Evolutionary conservation across 2,113 vertebrate genomes (phyloP).

Genomic region (Daphoenositta chrysoptera): DNA sequence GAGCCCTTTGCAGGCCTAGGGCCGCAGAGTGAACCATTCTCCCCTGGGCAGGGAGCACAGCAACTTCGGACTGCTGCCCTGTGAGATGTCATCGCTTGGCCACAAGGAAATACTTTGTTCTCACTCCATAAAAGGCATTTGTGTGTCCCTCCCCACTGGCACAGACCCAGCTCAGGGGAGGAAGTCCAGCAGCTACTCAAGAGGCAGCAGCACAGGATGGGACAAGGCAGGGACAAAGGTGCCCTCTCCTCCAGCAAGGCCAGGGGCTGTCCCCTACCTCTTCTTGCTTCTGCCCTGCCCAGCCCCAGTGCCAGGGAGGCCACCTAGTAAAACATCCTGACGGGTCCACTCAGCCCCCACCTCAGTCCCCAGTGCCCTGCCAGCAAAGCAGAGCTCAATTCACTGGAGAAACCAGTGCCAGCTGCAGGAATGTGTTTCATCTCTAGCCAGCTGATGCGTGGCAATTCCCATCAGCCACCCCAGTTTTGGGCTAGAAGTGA

Average conservation of each 20-base stretch:
- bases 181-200: not conserved
- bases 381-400: not conserved
- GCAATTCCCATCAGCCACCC: not conserved
- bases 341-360: not conserved
- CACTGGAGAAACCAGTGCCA: not conserved
- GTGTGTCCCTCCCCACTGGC: not conserved
- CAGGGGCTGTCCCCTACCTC: not conserved
- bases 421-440: not conserved
- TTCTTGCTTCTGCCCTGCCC: not conserved
- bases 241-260: not conserved
- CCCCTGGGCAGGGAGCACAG: not conserved
- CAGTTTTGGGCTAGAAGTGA: not conserved
- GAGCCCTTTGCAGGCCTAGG: not conserved
- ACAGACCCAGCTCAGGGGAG: not conserved
- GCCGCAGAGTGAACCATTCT: not conserved
- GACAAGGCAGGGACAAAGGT: not conserved
- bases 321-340: not conserved
- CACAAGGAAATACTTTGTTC: not conserved
- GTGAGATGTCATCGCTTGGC: not conserved
- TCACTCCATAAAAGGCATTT: not conserved
- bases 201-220: not conserved
- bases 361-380: not conserved
- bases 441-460: not conserved
- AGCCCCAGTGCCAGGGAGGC: not conserved
- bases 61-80: not conserved